Evolutionary conservation across 2,113 vertebrate genomes (phyloP), one percentile per base, ranked within the genome.

Genomic region (Amblyornis subalaris): DNA sequence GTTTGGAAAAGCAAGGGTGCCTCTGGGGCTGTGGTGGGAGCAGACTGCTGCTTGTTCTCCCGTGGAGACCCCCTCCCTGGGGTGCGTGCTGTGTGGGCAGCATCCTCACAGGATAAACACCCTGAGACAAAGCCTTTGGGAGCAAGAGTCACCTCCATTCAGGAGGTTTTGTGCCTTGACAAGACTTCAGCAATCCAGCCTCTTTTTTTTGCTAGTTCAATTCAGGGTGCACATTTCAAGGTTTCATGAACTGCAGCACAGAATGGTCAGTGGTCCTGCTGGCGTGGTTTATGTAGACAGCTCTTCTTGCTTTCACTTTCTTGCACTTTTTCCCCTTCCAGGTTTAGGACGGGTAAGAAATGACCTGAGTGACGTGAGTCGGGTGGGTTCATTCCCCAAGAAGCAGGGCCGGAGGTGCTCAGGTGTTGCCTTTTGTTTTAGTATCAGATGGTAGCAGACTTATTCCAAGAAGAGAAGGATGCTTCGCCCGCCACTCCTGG

Each of bases 401-500:
- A 1, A 67, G 51, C 50, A 6, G 7, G 54, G 23, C 10, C 13
- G 13, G 51, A 47, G 24, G 14, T 72, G 45, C 62, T 95, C 14
- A 93, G 2, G 2, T 4, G 1, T 42, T 85, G 12, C 86, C 44
- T 77, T 86, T 75, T 12, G 1, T 95, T 94, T 94, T 38, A 99
- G 99, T 98, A 98, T 54, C 98, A 98, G 70, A 96, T 99, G 73
- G 98, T 99, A 5, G 98, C 99, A 22, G 98, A 99, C 44, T 96
- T 99, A 48, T 99, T 99, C 88, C 98, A 97, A 1, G 98, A 99
- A 4, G 98, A 98, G 42, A 98, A 97, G 31, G 98, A 98, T 1
- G 14, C 76, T 2, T 33, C 25, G 7, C 12, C 95, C 7, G 15
- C 74, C 60, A 3, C 90, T 22, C 3, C 89, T 0, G 1, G 58